A percentile compares a stretch with the other conserved stretches of the same genome.
Conservation (phyloP, 2,888 invertebrate species). For the Yponomeuta sedellus region DNA sequence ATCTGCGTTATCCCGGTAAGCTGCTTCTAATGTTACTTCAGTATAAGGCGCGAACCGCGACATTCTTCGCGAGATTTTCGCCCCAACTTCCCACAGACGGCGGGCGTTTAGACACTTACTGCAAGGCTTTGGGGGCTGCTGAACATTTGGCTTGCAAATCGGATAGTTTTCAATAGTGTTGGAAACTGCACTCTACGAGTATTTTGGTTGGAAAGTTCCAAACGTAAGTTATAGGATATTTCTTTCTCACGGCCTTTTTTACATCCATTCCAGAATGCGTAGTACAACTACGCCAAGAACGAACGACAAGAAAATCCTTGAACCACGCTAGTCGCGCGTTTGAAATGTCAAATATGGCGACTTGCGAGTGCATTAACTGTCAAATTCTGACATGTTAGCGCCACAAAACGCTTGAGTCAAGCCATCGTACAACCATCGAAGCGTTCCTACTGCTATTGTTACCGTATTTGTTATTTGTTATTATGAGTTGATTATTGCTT, state of each 20-base stretch:
- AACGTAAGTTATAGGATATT: neutral
- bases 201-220: neutral
- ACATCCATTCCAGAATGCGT: too few species aligned
- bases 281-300: too few species aligned
- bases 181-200: neutral
- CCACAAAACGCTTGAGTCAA: too few species aligned
- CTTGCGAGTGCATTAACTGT: too few species aligned
- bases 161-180: neutral
- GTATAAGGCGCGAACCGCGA: slow-evolving; percentile 33
- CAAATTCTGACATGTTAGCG: too few species aligned
- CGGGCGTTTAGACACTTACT: slow-evolving; percentile 8
- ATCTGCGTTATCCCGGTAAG: slow-evolving; percentile 62
- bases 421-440: too few species aligned
- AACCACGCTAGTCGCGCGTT: too few species aligned
- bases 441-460: too few species aligned
- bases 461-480: too few species aligned
- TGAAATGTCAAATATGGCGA: too few species aligned
- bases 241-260: neutral
- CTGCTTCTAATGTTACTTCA: slow-evolving; percentile 37
- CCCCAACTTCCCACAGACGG: slow-evolving; percentile 4
- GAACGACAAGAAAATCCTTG: too few species aligned
- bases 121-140: neutral
- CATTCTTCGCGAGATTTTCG: slow-evolving; percentile 63
- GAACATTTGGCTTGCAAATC: neutral
- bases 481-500: too few species aligned